Evolutionary conservation across 2,113 vertebrate genomes (phyloP).

Genomic region (Pleuronectes platessa): DNA sequence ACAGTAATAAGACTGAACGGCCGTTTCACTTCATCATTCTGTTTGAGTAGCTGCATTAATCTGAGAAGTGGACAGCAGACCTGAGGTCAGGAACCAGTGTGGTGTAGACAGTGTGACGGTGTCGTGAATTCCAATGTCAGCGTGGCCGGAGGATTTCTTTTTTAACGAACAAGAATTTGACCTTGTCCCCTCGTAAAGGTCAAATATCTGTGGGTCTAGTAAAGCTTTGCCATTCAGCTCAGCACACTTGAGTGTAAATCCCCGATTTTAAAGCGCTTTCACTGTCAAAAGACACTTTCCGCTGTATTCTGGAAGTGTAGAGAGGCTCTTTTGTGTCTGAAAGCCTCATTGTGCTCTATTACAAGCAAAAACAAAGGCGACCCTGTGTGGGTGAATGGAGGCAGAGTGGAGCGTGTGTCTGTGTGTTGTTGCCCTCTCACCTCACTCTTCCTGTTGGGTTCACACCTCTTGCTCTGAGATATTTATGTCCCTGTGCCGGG

Average conservation of each 20-base stretch:
- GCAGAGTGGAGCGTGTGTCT: slow-evolving; percentile 48
- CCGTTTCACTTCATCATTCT: slow-evolving; percentile 17
- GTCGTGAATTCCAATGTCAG: neutral
- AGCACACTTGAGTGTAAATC: slow-evolving; percentile 36
- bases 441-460: slow-evolving; percentile 39
- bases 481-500: slow-evolving; percentile 11
- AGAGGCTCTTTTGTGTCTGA: slow-evolving; percentile 47
- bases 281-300: slow-evolving; percentile 41
- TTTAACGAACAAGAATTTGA: neutral
- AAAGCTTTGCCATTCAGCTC: slow-evolving; percentile 9
- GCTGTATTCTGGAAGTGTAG: slow-evolving; percentile 58
- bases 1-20: slow-evolving; percentile 1
- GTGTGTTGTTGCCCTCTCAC: slow-evolving; percentile 57
- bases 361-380: slow-evolving; percentile 49
- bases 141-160: neutral
- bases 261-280: slow-evolving; percentile 32
- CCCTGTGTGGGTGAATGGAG: slow-evolving; percentile 58
- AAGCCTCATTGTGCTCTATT: slow-evolving; percentile 57
- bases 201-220: slow-evolving; percentile 2
- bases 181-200: slow-evolving; percentile 8
- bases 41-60: neutral
- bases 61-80: neutral
- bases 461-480: slow-evolving; percentile 43
- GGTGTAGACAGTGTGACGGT: neutral
- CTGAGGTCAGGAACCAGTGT: neutral